Base-by-base conservation (phyloP, 2,888 invertebrate species). In the Macrosoma leucophasiata region DNA sequence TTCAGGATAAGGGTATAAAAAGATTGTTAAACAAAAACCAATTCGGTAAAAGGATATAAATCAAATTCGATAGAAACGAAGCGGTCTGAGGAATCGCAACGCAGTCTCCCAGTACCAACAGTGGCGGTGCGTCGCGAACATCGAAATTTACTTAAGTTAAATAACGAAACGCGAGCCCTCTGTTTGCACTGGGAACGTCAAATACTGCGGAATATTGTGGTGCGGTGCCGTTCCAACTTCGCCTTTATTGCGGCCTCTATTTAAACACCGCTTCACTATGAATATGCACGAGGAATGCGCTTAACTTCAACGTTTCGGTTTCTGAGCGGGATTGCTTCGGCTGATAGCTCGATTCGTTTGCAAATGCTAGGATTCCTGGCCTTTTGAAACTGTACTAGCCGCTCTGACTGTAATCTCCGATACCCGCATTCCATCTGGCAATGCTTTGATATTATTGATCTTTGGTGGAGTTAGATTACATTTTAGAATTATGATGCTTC, bases 131-230 rank as follows among this genome's bases (percentile, higher is more conserved):
- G 55, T 52, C 56, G 69, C 63, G 73, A 77, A 84, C 81, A 84
- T 76, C 69, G 79, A 79, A 84, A 84, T 82, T 82, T 84, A 84
- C 82, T 84, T 82, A 82, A 76, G 78, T 78, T 79, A 76, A 77
- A 81, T 77, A 81, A 76, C 75, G 72, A 75, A 78, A 72, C 69
- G 73, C 73, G 70, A 74, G 72, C 77, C 79, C 78, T 71, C 77
- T 82, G 72, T 84, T 82, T 82, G 74, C 74, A 41, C 46, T 44
- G 52, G 49, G 53, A 59, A 70, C 69, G 71, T 66, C 79, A 77
- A 78, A 76, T 68, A 78, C 57, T 58, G 57, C 56, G 54, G 58
- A 54, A 52, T 61, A 59, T 58, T 53, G 61, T 52, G 55, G 57
- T 54, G 55, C 56, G n/a, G 46, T 50, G 37, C 39, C 43, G 50